A percentile compares a stretch with the other conserved stretches of the same genome.
Evolutionary conservation across 2,113 vertebrate species (phyloP).

Genomic region (Sitta europaea): DNA sequence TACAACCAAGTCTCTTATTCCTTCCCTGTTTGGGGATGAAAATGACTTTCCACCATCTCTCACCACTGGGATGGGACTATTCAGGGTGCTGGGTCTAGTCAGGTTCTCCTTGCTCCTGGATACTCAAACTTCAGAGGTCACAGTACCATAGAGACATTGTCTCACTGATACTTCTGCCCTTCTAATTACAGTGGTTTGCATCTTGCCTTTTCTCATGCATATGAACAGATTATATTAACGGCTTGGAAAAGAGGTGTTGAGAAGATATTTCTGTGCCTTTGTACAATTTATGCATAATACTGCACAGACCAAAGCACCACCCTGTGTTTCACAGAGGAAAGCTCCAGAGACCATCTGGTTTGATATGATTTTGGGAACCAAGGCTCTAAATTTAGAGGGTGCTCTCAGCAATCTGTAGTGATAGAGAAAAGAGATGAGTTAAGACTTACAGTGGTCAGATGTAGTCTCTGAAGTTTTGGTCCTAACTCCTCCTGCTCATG

Average conservation of each 20-base stretch:
- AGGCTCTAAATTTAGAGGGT: neutral
- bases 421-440: neutral
- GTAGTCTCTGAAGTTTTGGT: neutral
- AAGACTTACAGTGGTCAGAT: neutral
- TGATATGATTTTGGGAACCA: neutral
- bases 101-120: neutral
- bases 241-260: neutral
- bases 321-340: neutral
- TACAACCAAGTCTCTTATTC: neutral
- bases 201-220: neutral
- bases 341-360: neutral
- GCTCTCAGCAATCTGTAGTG: neutral
- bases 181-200: neutral
- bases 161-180: neutral
- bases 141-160: neutral
- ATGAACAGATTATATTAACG: neutral
- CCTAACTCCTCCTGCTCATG: neutral
- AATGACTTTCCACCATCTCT: neutral
- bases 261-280: neutral
- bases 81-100: neutral
- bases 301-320: neutral
- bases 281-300: neutral
- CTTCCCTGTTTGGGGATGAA: neutral
- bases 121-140: neutral
- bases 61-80: neutral